phyloP scores from a whole-genome alignment of 2,797 vertebrate genomes.

The Adrianichthys oophorus region DNA sequence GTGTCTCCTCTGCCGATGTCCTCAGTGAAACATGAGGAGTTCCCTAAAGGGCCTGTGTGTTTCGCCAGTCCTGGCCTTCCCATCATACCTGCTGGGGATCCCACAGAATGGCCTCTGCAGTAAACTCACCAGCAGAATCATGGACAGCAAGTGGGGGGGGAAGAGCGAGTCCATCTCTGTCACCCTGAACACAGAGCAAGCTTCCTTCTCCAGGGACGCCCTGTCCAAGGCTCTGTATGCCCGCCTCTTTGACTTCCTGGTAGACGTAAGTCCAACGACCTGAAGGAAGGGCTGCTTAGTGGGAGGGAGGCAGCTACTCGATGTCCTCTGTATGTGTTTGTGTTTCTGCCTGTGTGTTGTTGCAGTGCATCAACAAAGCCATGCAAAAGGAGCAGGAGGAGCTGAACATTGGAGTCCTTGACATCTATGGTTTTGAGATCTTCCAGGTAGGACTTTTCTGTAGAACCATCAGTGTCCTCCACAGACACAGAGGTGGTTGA shows the following conservation, averaged over 20 bases:
- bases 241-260: conserved; percentile 83
- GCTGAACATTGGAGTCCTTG: conserved; percentile 83
- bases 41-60: background rate
- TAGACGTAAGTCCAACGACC: conserved; percentile 71
- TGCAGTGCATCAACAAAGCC: conserved; percentile 81
- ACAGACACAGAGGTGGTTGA: too few species aligned
- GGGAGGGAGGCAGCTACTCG: background rate
- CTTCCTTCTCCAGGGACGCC: conserved; percentile 80
- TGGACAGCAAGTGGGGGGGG: conserved; percentile 87
- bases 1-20: conserved; percentile 16
- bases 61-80: conserved; percentile 81
- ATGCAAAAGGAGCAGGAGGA: conserved; percentile 83
- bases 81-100: conserved; percentile 80
- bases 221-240: conserved; percentile 82
- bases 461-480: background rate
- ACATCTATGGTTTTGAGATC: conserved; percentile 88
- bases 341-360: background rate
- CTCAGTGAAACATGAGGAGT: background rate
- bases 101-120: conserved; percentile 76
- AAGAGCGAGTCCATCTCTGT: conserved; percentile 80
- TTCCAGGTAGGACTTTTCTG: conserved; percentile 75
- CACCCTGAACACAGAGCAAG: conserved; percentile 83
- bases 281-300: background rate
- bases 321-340: background rate
- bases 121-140: conserved; percentile 82